Percentiles rank a stretch among this genome's conserved stretches.
phyloP scores from a whole-genome alignment of 1,140 invertebrate genomes.

The Papilio machaon region DNA sequence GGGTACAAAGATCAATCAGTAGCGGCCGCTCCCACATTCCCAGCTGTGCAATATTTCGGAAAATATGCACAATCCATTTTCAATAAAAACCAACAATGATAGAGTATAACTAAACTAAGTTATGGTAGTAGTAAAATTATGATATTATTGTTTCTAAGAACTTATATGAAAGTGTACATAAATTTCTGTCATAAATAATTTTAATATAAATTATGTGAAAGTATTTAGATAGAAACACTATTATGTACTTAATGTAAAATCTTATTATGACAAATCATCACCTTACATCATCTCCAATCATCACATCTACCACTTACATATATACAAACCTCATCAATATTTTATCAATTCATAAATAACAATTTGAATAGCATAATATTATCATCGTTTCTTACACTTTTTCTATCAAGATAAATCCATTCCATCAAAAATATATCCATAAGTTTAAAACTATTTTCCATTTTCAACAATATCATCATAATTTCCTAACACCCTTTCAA shows the following conservation, averaged over 20 bases:
- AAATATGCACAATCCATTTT: slow-evolving; percentile 68
- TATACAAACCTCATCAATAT: no score
- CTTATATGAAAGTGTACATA: slow-evolving; percentile 11
- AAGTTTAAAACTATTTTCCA: no score
- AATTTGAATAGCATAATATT: no score
- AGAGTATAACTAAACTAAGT: not conserved
- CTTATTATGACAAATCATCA: not conserved
- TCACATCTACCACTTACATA: not conserved
- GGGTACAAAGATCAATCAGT: slow-evolving; percentile 23
- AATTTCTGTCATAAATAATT: not conserved
- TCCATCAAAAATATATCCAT: no score
- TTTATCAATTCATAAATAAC: no score
- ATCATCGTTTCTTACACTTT: no score
- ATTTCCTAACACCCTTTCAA: no score
- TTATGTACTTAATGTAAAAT: not conserved
- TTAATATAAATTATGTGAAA: slow-evolving; percentile 8
- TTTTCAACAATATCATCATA: no score
- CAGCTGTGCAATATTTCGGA: slow-evolving; percentile 71
- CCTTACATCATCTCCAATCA: not conserved
- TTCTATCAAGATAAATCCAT: no score
- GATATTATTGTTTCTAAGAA: slow-evolving; percentile 9
- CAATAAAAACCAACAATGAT: slow-evolving; percentile 53
- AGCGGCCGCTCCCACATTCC: slow-evolving; percentile 53
- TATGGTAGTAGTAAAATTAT: not conserved
- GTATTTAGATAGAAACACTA: not conserved